A percentile compares a stretch with the other conserved stretches of the same genome.
These are phyloP conservation scores for Zoanthus gigantus DNA, from an alignment of 92 coral and sea anemone genomes.

Conservation along the genomic window DNA sequence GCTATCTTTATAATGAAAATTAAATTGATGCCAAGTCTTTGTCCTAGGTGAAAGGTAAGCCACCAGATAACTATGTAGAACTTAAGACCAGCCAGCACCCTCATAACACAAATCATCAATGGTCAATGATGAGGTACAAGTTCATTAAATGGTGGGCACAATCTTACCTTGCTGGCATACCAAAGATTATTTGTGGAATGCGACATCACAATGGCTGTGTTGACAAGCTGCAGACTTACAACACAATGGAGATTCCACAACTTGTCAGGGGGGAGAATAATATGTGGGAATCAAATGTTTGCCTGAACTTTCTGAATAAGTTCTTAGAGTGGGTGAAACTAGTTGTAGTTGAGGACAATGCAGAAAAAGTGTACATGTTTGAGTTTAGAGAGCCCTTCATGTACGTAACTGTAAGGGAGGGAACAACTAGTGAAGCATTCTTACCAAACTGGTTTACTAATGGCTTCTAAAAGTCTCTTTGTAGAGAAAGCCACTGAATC, in stretches of 20 bases:
- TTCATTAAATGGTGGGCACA: conserved; percentile 99
- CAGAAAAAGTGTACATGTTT: conserved; percentile 79
- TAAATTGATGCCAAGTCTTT: not conserved
- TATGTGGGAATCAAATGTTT: conserved; percentile 87
- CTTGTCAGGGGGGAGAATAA: conserved; percentile 67
- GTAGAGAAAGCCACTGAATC: not conserved
- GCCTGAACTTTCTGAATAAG: conserved; percentile 85
- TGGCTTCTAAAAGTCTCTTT: not conserved
- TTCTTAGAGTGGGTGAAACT: conserved; percentile 87
- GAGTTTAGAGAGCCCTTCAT: conserved; percentile 87
- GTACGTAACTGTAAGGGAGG: conserved; percentile 64
- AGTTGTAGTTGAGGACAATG: conserved; percentile 73
- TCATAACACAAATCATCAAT: conserved; percentile 78
- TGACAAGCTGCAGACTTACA: conserved; percentile 86
- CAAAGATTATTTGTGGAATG: conserved; percentile 92
- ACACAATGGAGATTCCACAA: conserved; percentile 91
- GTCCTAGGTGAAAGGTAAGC: conserved; percentile 63
- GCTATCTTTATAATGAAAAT: not conserved
- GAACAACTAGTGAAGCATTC: conserved; percentile 59
- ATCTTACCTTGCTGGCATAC: conserved; percentile 94
- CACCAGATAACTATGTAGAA: conserved; percentile 94
- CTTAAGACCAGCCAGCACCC: conserved; percentile 87
- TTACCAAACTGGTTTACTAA: conserved; percentile 84
- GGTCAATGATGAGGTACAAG: conserved; percentile 93
- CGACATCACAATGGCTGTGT: conserved; percentile 88